Base-by-base conservation (phyloP, 2,888 invertebrate genomes). In the Noctua pronuba region DNA sequence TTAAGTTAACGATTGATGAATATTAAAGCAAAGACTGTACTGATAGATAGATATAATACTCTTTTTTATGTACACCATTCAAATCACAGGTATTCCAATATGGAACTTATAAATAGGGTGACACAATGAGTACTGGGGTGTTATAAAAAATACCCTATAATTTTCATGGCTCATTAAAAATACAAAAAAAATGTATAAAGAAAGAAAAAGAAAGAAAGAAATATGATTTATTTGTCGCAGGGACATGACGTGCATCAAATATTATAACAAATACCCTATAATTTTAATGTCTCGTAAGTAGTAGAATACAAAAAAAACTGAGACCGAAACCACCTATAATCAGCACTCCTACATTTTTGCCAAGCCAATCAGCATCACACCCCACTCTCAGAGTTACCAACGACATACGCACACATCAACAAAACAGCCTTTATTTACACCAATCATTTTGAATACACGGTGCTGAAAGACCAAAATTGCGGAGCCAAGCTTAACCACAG, bases 401-500 rank as follows among this genome's bases (percentile, higher is more conserved):
- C n/a, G 3, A 46, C n/a, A 68, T 16, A 31, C 46, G 1, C 38
- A 60, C 44, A 68, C 35, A 58, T 1, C 21, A 31, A 82, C 21
- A 60, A 41, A 70, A 55, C 31, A 52, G 21, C n/a, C 21, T 21
- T 35, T 35, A 68, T 49, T 35, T 21, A 62, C 46, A 52, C 35
- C 55, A 69, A 66, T 68, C 31, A 41, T 71, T 79, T 35, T 75
- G 81, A 80, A 75, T 80, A 82, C 64, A 68, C 31, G 62, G 55
- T 82, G 67, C 84, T 84, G 62, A 74, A 71, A 55, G 46, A 41
- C 1, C 38, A 55, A 76, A 76, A 81, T 80, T 75, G 60, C 55
- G 28, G 60, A 65, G 72, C 38, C 49, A 71, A 31, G n/a, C 16
- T 11, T 62, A 84, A 85, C 72, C 85, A 85, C 55, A 75, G 71